Evolutionary conservation across 2,113 vertebrate species (phyloP).

Genomic region (Callorhinus ursinus): DNA sequence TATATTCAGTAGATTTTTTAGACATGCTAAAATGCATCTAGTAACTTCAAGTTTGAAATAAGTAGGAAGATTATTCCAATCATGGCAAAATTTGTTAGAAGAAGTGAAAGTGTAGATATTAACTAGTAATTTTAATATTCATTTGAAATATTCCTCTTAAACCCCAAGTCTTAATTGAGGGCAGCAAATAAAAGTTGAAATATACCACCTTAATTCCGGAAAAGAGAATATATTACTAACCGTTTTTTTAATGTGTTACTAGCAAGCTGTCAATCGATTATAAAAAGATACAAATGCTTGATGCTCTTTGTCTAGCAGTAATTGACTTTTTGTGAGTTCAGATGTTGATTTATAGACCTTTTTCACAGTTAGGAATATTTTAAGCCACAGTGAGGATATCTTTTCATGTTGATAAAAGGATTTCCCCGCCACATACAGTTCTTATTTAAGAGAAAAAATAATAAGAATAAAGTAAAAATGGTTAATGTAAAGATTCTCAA

Average conservation of each 20-base stretch:
- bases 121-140: not conserved
- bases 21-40: not conserved
- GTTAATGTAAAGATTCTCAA: not conserved
- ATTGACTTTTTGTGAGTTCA: not conserved
- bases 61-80: not conserved
- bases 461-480: not conserved
- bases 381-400: not conserved
- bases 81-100: not conserved
- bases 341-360: not conserved
- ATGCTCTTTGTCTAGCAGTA: not conserved
- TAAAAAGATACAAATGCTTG: not conserved
- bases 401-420: not conserved
- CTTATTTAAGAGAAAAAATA: not conserved
- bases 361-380: not conserved
- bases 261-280: not conserved
- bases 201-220: not conserved
- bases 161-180: not conserved
- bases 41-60: not conserved
- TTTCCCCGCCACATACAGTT: not conserved
- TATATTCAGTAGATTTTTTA: not conserved
- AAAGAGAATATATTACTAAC: not conserved
- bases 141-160: not conserved
- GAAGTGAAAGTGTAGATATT: not conserved
- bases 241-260: not conserved
- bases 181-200: not conserved